These are phyloP conservation scores for Xenotilapia flavipinnis DNA, from an alignment of 2,113 vertebrate species.

Conservation along the genomic window DNA sequence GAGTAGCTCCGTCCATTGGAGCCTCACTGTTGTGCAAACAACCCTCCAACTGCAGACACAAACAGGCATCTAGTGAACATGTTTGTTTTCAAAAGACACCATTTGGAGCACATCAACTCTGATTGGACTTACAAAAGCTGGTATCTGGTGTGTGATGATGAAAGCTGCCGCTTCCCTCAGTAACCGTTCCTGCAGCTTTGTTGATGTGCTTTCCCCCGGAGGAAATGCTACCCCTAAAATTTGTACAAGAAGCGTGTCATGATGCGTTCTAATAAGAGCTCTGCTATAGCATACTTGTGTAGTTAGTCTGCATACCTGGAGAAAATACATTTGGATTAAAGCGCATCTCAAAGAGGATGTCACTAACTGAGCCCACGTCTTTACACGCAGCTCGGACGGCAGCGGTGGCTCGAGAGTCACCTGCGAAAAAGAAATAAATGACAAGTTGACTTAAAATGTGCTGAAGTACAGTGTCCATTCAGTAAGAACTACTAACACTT, in stretches of 20 bases:
- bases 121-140: conserved; percentile 69
- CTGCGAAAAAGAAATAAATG: conserved; percentile 16
- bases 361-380: conserved; percentile 73
- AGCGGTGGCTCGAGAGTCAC: conserved; percentile 51
- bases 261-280: not conserved
- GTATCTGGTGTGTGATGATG: conserved; percentile 72
- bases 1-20: conserved; percentile 71
- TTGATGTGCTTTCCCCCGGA: conserved; percentile 39
- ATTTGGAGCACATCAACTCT: not conserved
- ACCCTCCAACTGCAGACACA: conserved; percentile 60
- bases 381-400: conserved; percentile 70
- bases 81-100: not conserved
- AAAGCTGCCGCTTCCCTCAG: conserved; percentile 73
- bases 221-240: conserved; percentile 70
- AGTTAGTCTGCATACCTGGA: conserved; percentile 58
- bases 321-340: conserved; percentile 74
- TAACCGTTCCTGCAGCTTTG: conserved; percentile 67
- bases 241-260: not conserved
- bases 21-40: conserved; percentile 60
- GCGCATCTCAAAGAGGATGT: conserved; percentile 80
- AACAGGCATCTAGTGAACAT: not conserved
- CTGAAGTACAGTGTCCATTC: not conserved
- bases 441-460: too few species aligned
- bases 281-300: not conserved
- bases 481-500: not conserved